A percentile compares a stretch with the other conserved stretches of the same genome.
These are phyloP conservation scores for Tribolium freemani DNA, from an alignment of 2,888 invertebrate genomes.

Conservation along the genomic window DNA sequence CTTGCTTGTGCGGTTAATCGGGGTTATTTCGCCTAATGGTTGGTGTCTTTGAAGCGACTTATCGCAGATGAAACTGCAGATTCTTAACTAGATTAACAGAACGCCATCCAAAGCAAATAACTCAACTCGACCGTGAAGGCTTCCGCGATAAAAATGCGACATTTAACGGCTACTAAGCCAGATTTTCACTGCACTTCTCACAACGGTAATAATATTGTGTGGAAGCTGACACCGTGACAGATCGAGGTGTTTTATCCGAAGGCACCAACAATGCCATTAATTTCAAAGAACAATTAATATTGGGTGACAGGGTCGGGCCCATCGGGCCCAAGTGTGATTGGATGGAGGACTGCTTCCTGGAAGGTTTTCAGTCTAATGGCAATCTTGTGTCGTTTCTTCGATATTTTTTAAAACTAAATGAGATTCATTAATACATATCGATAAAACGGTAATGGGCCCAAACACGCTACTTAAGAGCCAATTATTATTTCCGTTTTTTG, in stretches of 20 bases:
- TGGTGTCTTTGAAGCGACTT: slow-evolving; percentile 6
- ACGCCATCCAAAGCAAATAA: slow-evolving; percentile 22
- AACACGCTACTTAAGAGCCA: not conserved
- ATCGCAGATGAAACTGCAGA: slow-evolving; percentile 9
- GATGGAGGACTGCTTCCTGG: not conserved
- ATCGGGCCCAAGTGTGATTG: not conserved
- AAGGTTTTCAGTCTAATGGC: slow-evolving; percentile 22
- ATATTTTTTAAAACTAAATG: not conserved
- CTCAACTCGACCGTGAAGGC: slow-evolving; percentile 24
- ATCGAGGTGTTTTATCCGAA: not conserved
- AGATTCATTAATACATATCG: not conserved
- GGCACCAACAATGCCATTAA: not conserved
- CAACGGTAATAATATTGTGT: not conserved
- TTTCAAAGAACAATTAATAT: not conserved
- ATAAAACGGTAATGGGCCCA: not conserved
- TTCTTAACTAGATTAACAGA: slow-evolving; percentile 17
- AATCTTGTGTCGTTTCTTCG: slow-evolving; percentile 16
- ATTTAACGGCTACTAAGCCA: not conserved
- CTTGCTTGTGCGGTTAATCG: slow-evolving; percentile 9
- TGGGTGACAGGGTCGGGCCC: not conserved
- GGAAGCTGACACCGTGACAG: not conserved
- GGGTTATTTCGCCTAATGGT: slow-evolving; percentile 16
- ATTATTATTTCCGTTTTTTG: slow-evolving; percentile 7
- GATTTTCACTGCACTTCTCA: not conserved
- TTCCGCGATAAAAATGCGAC: slow-evolving; percentile 6